These are phyloP conservation scores for Hydroisotoma schaefferi DNA, from an alignment of 2,888 invertebrate species.

Conservation along the genomic window DNA sequence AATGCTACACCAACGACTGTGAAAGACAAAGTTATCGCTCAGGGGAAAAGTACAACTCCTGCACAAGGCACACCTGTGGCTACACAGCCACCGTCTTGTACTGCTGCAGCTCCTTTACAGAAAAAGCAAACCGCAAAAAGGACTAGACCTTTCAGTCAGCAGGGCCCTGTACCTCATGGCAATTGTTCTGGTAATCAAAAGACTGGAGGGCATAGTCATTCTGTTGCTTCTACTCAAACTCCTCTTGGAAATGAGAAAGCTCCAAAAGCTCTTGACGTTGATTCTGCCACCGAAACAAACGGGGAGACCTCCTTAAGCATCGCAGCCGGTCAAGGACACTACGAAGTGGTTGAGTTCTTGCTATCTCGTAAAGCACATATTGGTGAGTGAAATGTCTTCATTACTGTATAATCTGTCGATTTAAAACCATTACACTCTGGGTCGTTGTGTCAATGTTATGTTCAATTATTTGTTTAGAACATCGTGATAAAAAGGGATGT, in stretches of 20 bases:
- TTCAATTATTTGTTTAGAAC: slow-evolving; percentile 61
- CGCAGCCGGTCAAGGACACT: slow-evolving; percentile 95
- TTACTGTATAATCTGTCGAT: not conserved
- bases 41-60: slow-evolving; percentile 24
- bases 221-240: slow-evolving; percentile 47
- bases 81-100: slow-evolving; percentile 7
- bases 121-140: slow-evolving; percentile 46
- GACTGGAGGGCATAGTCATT: slow-evolving; percentile 18
- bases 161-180: slow-evolving; percentile 22
- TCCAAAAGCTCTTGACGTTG: slow-evolving; percentile 68
- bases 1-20: slow-evolving; percentile 9
- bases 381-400: slow-evolving; percentile 51
- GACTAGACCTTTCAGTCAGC: slow-evolving; percentile 44
- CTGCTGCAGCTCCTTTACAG: slow-evolving; percentile 18
- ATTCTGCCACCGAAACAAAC: slow-evolving; percentile 97
- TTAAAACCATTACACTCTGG: not conserved
- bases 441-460: not conserved
- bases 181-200: slow-evolving; percentile 10
- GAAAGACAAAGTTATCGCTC: slow-evolving; percentile 29
- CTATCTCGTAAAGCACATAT: slow-evolving; percentile 90
- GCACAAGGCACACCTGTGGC: slow-evolving; percentile 16
- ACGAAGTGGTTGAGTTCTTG: slow-evolving; percentile 88
- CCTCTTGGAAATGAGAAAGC: slow-evolving; percentile 31
- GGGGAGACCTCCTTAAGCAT: slow-evolving; percentile 97
- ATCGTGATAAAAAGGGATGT: slow-evolving; percentile 97